These are phyloP conservation scores for Oreonectes daqikongensis DNA, from an alignment of 2,797 vertebrate genomes.

Conservation along the genomic window DNA sequence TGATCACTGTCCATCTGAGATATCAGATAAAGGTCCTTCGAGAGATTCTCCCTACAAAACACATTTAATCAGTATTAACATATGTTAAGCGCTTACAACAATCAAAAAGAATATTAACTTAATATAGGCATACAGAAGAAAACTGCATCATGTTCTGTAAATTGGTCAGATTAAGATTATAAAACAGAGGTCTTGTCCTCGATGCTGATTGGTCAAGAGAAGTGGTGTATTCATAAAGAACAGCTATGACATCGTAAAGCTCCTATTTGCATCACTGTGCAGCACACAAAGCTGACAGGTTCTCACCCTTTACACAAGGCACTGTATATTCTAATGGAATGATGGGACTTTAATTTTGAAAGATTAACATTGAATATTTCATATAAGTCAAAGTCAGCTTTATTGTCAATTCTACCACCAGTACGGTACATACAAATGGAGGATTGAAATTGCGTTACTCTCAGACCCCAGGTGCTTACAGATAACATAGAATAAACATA, in stretches of 20 bases:
- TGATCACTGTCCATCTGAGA: constrained; percentile 99
- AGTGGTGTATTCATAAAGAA: background rate
- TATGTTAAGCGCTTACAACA: background rate
- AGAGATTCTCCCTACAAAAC: constrained; percentile 88
- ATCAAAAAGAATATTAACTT: background rate
- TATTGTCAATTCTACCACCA: too few relatives aligned
- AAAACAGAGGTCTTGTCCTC: background rate
- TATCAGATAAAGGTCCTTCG: constrained; percentile 97
- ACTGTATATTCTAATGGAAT: background rate
- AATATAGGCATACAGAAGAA: background rate
- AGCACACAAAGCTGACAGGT: background rate
- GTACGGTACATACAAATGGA: too few relatives aligned
- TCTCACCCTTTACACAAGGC: background rate
- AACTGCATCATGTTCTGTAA: background rate
- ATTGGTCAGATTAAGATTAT: background rate
- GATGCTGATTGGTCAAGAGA: background rate
- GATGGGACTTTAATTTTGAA: background rate
- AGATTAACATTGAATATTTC: background rate
- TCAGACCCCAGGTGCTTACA: too few relatives aligned
- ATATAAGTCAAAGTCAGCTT: too few relatives aligned
- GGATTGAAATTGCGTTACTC: too few relatives aligned
- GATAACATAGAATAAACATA: too few relatives aligned
- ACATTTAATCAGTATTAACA: background rate
- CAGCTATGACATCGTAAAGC: background rate
- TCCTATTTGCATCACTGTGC: background rate